Percentiles rank a stretch among this genome's conserved stretches.
These are phyloP conservation scores for Cryptops parisi DNA, from an alignment of 2,888 invertebrate species.

Conservation along the genomic window DNA sequence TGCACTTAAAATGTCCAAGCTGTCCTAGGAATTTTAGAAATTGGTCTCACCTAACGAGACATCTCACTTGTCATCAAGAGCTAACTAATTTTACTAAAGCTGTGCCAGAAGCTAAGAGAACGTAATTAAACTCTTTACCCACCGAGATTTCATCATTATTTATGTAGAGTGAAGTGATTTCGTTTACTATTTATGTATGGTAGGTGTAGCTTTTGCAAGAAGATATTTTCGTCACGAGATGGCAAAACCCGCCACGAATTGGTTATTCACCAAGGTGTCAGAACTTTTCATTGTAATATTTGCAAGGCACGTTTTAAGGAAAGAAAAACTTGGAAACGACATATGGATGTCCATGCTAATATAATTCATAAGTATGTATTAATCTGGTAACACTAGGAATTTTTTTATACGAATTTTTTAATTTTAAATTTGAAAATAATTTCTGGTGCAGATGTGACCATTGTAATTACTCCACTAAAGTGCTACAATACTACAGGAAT, in stretches of 20 bases:
- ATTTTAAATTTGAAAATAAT: too few relatives aligned
- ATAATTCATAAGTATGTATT: neutral
- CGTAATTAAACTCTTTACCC: neutral
- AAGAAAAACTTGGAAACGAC: neutral
- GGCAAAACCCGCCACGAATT: neutral
- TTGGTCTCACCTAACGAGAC: neutral
- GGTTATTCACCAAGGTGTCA: neutral
- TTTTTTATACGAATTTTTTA: too few relatives aligned
- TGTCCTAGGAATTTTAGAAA: neutral
- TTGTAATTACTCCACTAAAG: slow-evolving; percentile 15
- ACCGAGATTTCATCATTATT: neutral
- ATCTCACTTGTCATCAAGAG: neutral
- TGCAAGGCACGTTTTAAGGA: neutral
- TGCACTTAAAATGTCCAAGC: neutral
- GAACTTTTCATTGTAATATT: neutral
- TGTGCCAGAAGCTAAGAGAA: neutral
- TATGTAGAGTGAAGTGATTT: neutral
- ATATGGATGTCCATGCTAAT: slow-evolving; percentile 2
- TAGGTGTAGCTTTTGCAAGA: neutral
- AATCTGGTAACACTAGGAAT: neutral
- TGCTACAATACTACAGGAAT: slow-evolving; percentile 8
- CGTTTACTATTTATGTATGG: neutral
- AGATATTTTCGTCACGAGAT: neutral
- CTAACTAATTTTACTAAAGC: neutral
- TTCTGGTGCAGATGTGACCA: slow-evolving; percentile 10